phyloP scores from a whole-genome alignment of 2,888 invertebrate species.

The Lithophane semibrunnea region DNA sequence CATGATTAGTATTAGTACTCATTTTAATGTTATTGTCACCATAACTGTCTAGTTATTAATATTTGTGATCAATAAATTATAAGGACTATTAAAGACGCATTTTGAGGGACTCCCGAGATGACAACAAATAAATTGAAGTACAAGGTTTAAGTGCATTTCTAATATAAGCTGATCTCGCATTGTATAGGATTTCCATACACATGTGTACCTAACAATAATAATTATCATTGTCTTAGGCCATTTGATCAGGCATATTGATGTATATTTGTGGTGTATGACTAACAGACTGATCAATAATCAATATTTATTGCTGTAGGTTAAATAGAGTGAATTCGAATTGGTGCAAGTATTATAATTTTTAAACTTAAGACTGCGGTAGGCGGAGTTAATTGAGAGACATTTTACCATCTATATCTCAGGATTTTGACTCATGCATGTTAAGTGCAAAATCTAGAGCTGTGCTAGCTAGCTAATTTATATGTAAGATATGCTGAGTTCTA shows the following conservation, averaged over 20 bases:
- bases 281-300: conserved; percentile 22
- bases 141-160: too few species aligned
- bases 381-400: neutral
- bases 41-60: conserved; percentile 17
- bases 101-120: neutral
- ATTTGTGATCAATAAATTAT: neutral
- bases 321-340: conserved; percentile 8
- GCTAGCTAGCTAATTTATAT: neutral
- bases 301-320: conserved; percentile 22
- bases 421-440: neutral
- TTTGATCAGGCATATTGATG: neutral
- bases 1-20: conserved; percentile 4
- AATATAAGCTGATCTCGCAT: too few species aligned
- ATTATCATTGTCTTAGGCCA: neutral
- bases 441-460: neutral
- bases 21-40: conserved; percentile 25
- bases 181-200: too few species aligned
- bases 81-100: neutral
- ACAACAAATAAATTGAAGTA: too few species aligned
- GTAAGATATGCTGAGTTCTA: neutral
- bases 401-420: neutral
- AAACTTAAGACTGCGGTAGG: neutral
- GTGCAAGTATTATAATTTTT: neutral
- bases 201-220: too few species aligned
- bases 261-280: conserved; percentile 28